phyloP scores from a whole-genome alignment of 53 echinoderm and acorn worm genomes.

The Apostichopus leukothele region DNA sequence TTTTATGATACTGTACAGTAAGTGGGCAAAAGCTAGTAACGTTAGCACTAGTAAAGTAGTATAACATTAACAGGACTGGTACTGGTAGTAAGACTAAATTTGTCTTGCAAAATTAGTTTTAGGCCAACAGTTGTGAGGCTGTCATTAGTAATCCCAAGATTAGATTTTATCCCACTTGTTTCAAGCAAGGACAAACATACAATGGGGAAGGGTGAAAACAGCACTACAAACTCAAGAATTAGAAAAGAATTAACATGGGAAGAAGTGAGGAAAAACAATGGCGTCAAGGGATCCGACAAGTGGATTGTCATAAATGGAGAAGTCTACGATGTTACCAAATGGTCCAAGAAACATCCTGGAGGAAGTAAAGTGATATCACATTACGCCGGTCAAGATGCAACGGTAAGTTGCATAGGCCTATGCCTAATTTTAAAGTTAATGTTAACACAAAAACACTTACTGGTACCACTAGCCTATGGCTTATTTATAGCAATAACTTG shows the following conservation, averaged over 20 bases:
- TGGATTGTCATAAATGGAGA: slow-evolving; percentile 92
- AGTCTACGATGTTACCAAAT: slow-evolving; percentile 85
- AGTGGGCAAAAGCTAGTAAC: no score
- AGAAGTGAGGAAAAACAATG: slow-evolving; percentile 73
- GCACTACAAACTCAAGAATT: not conserved
- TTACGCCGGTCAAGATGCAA: slow-evolving; percentile 94
- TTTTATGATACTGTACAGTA: no score
- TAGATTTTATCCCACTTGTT: not conserved
- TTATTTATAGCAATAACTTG: no score
- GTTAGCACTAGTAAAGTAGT: no score
- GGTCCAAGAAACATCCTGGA: slow-evolving; percentile 87
- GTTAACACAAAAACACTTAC: no score
- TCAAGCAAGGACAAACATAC: not conserved
- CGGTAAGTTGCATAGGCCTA: slow-evolving; percentile 54
- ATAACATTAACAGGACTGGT: no score
- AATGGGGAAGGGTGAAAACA: slow-evolving; percentile 56
- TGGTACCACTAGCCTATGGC: no score
- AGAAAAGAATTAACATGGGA: slow-evolving; percentile 65
- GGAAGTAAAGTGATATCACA: slow-evolving; percentile 78
- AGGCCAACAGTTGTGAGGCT: no score
- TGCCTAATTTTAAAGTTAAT: no score
- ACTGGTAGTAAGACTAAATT: no score
- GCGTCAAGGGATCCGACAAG: slow-evolving; percentile 60
- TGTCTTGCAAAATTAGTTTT: no score
- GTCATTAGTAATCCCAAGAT: no score